Base-by-base conservation (phyloP, 2,113 vertebrate species). In the Potamarius usumacintae region DNA sequence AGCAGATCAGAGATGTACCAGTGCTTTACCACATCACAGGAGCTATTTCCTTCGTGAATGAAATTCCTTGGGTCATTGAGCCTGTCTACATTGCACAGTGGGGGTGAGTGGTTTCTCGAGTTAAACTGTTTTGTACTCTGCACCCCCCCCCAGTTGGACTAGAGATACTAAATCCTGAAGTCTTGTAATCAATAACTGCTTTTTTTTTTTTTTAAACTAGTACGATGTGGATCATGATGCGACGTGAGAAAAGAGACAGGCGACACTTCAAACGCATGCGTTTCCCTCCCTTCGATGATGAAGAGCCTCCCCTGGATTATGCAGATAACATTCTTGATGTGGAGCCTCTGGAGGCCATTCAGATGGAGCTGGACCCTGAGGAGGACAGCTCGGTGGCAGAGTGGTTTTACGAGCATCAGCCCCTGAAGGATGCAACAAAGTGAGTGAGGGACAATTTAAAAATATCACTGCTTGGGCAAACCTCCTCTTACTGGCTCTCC, bases 151-250 rank as follows among this genome's bases (percentile, higher is more conserved):
- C 17, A 53, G 48, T 20, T 57, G 14, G 4, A 55, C 5, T 34
- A 0, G 7, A 14, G 27, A 65, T 57, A 27, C 15, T 50, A 76
- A 52, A 15, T 7, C 9, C 12, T 78, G 15, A 53, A 2, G 48
- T 30, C 7, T 52, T 2, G 6, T 85, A 63, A 78, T 60, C 15
- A 50, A 5, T 55, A 78, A 55, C 76, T 18, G 25, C 50, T 17
- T 17, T 77, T 65, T 65, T 11, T n/a, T 53, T 7, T 11, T n/a
- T 53, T 7, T 4, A 12, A 81, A 14, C 22, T 88, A 99, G 98
- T 63, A 96, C 98, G 0, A 99, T 99, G 98, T 99, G 98, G 98
- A 99, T 99, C 90, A 99, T 99, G 98, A 99, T 99, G 98, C 97
- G 98, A 86, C 95, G 98, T 89, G 98, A 99, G 93, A 99, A 99